phyloP scores from a whole-genome alignment of 1,140 invertebrate genomes.

The Amyelois transitella region DNA sequence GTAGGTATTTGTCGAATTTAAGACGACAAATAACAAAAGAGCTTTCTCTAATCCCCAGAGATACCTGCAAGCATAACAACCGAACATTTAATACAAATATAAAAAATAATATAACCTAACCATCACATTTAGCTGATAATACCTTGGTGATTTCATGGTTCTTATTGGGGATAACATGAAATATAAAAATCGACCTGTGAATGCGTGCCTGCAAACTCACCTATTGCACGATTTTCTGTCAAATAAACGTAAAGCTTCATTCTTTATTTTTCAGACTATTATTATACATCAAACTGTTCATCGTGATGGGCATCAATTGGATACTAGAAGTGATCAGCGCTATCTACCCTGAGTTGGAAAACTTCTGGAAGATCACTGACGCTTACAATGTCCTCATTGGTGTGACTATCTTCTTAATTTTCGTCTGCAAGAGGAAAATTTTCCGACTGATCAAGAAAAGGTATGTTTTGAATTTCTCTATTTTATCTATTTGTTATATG shows the following conservation, averaged over 20 bases:
- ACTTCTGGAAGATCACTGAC: conserved; percentile 44
- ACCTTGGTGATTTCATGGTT: no score
- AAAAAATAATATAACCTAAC: no score
- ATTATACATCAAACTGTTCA: conserved; percentile 55
- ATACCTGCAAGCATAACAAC: no score
- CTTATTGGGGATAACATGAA: no score
- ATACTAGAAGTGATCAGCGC: conserved; percentile 55
- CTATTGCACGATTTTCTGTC: background rate
- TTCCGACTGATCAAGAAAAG: conserved; percentile 59
- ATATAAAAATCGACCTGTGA: no score
- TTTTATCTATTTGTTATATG: background rate
- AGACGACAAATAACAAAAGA: no score
- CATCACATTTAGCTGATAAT: no score
- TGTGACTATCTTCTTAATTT: conserved; percentile 69
- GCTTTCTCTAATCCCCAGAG: no score
- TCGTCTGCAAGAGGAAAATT: conserved; percentile 72
- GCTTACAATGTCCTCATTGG: conserved; percentile 64
- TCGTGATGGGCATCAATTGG: conserved; percentile 67
- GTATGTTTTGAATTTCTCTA: conserved; percentile 20
- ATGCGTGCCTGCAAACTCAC: no score
- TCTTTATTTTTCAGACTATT: conserved; percentile 37
- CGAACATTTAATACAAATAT: no score
- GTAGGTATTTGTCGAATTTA: no score
- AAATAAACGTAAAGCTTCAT: no score
- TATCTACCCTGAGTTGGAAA: conserved; percentile 30